Evolutionary conservation across 2,113 vertebrate genomes (phyloP).

Genomic region (Illadopsis cleaveri): DNA sequence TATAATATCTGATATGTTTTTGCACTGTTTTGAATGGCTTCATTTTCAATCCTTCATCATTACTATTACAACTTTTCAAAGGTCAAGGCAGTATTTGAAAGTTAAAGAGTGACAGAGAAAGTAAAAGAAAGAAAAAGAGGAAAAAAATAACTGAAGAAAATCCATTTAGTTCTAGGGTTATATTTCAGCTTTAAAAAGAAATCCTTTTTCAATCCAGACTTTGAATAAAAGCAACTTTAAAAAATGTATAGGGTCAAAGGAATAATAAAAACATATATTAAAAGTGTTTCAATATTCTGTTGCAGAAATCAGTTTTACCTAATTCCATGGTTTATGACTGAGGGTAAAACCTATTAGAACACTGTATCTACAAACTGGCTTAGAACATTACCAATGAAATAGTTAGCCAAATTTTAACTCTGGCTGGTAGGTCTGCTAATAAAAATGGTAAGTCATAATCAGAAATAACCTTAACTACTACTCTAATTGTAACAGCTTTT

Average conservation of each 20-base stretch:
- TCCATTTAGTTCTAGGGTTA: neutral
- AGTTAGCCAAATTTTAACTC: neutral
- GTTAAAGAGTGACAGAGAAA: neutral
- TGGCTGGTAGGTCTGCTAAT: neutral
- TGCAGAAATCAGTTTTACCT: neutral
- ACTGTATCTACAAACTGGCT: neutral
- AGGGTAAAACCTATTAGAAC: neutral
- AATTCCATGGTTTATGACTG: neutral
- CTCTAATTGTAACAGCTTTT: neutral
- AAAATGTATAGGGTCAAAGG: neutral
- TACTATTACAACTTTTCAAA: neutral
- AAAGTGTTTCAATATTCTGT: neutral
- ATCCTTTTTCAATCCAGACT: neutral
- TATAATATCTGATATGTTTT: neutral
- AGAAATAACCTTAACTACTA: neutral
- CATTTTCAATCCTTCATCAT: neutral
- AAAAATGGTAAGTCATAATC: neutral
- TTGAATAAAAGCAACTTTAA: neutral
- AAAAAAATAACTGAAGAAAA: neutral
- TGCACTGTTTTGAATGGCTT: neutral
- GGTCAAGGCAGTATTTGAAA: neutral
- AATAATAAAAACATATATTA: neutral
- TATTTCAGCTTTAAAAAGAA: neutral
- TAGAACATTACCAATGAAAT: neutral
- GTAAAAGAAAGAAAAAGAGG: neutral